Percentiles rank a stretch among this genome's conserved stretches.
phyloP scores from a whole-genome alignment of 2,113 vertebrate genomes.

The Regulus satrapa region DNA sequence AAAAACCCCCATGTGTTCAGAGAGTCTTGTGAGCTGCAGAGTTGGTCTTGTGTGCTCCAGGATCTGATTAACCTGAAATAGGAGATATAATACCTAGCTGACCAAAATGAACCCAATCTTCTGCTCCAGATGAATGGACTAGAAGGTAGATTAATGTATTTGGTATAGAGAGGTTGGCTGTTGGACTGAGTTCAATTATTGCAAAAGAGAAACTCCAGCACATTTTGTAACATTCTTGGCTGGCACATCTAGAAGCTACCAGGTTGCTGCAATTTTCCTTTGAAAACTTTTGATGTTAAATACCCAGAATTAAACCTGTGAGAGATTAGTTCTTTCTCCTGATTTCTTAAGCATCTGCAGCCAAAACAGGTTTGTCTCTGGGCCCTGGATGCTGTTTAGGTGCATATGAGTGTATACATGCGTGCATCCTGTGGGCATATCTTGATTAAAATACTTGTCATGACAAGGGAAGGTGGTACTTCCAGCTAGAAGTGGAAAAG shows the following conservation, averaged over 20 bases:
- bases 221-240: neutral
- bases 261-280: neutral
- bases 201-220: neutral
- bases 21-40: neutral
- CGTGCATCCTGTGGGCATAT: neutral
- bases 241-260: neutral
- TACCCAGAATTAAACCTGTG: neutral
- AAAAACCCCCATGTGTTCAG: neutral
- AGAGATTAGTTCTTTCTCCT: neutral
- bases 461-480: neutral
- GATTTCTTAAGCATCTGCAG: neutral
- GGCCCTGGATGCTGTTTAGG: neutral
- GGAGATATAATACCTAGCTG: neutral
- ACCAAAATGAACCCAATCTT: rapidly evolving
- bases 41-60: neutral
- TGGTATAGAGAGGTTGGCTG: neutral
- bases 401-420: neutral
- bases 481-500: neutral
- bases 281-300: neutral
- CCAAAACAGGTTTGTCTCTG: neutral
- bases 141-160: neutral
- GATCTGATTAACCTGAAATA: neutral
- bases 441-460: neutral
- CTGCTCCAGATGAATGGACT: neutral
- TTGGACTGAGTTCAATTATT: neutral